Evolutionary conservation across 2,113 vertebrate genomes (phyloP), one percentile per base, ranked within the genome.

Genomic region (Hydrochoerus hydrochaeris): DNA sequence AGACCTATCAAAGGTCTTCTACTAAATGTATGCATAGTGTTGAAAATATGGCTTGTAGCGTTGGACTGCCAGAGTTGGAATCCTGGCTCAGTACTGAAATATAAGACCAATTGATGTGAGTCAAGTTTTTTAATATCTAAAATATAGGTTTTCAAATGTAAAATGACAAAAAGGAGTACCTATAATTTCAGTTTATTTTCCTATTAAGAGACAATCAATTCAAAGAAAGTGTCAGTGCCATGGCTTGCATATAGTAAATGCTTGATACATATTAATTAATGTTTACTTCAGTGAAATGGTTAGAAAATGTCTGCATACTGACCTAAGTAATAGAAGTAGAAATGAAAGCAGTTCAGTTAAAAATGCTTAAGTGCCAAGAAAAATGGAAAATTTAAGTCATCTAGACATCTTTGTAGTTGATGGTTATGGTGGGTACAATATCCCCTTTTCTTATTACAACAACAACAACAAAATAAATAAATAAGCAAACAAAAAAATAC

Each of bases 391-490:
- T 24, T 2, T 1, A 7, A 38, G 52, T 60, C 7, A 67, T 11
- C 20, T 7, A 84, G 26, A 35, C 17, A 5, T 35, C 5, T 26
- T 2, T 35, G 60, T 52, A 22, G 8, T 26, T 19, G 28, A 3
- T n/a, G 12, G 0, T 67, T 35, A 16, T 49, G 5, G 17, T 83
- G 3, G 2, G 1, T 30, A 60, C 10, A 32, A 11, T 9, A 5
- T 75, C 1, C 10, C 22, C 6, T 46, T 65, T 67, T 58, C 38
- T 85, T 78, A 10, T 3, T 17, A 67, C 1, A 57, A 30, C 35
- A 75, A 12, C 30, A 17, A 13, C 5, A 30, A 58, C 8, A 10
- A 52, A 7, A 52, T 52, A 52, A 52, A 52, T 52, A 52, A 52
- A 52, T 52, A 52, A 52, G 49, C 8, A 52, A 52, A 52, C 49